phyloP scores from a whole-genome alignment of 2,888 invertebrate genomes.

The Cactoblastis cactorum region DNA sequence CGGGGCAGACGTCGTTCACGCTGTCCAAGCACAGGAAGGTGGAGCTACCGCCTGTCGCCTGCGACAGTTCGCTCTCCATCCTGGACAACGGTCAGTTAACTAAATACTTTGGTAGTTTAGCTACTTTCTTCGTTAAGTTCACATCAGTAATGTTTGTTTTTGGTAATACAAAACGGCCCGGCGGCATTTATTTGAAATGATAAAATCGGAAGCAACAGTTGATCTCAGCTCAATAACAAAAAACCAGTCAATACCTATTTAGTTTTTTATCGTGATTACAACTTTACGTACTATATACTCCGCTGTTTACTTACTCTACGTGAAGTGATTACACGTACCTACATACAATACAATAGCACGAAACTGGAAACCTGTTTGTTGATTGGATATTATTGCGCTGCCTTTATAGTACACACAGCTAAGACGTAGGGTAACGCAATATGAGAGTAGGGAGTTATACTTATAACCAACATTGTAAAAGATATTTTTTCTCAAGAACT shows the following conservation, averaged over 20 bases:
- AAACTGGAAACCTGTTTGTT: conserved; percentile 11
- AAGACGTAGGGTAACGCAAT: not conserved
- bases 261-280: conserved; percentile 10
- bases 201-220: too few relatives aligned
- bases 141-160: not conserved
- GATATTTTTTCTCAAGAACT: too few relatives aligned
- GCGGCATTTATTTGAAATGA: too few relatives aligned
- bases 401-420: conserved; percentile 19
- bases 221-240: not conserved
- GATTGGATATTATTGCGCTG: conserved; percentile 13
- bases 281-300: not conserved
- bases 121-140: not conserved
- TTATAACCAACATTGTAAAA: too few relatives aligned
- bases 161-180: too few relatives aligned
- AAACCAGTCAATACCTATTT: not conserved
- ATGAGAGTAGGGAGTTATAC: too few relatives aligned
- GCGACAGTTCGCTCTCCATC: conserved; percentile 52
- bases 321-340: not conserved
- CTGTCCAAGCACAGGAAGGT: conserved; percentile 81
- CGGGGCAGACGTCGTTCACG: conserved; percentile 77
- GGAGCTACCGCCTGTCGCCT: conserved; percentile 73
- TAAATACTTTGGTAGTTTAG: not conserved
- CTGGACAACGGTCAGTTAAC: conserved; percentile 56
- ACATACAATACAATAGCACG: not conserved
- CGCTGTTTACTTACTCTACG: not conserved